A percentile compares a stretch with the other conserved stretches of the same genome.
phyloP scores from a whole-genome alignment of 2,797 vertebrate species.

The Tamandua tetradactyla region DNA sequence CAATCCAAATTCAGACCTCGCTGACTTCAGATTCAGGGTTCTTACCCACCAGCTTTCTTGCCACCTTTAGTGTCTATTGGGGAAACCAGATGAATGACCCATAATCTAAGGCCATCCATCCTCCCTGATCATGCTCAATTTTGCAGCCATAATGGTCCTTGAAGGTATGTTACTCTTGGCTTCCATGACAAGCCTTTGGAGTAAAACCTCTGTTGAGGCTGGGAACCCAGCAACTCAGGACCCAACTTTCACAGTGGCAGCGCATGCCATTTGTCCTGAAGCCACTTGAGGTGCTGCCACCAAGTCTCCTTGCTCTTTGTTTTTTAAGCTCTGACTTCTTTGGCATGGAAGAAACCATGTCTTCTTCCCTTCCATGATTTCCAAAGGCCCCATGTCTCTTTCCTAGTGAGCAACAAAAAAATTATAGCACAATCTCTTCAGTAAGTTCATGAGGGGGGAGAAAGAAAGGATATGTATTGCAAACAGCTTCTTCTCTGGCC shows the following conservation, averaged over 20 bases:
- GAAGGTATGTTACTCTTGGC: accelerated
- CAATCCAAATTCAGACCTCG: accelerated
- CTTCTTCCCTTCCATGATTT: neutral
- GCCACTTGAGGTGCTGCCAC: accelerated
- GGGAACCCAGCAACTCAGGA: neutral
- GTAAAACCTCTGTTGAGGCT: neutral
- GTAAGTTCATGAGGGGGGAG: neutral
- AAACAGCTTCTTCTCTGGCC: too few species aligned
- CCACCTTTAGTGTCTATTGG: neutral
- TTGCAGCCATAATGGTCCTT: accelerated
- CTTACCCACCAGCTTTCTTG: neutral
- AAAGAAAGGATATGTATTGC: accelerated
- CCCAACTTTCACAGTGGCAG: accelerated
- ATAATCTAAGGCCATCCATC: too few species aligned
- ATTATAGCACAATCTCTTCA: neutral
- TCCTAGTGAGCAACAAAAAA: neutral
- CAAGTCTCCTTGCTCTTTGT: neutral
- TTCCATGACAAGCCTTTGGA: accelerated
- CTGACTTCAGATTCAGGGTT: neutral
- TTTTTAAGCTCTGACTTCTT: neutral
- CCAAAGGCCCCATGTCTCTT: neutral
- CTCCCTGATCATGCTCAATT: accelerated
- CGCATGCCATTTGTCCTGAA: neutral
- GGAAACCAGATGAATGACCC: too few species aligned
- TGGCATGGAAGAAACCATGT: neutral